Conservation (phyloP, 2,113 vertebrate genomes). For the Oreocharis arfaki region DNA sequence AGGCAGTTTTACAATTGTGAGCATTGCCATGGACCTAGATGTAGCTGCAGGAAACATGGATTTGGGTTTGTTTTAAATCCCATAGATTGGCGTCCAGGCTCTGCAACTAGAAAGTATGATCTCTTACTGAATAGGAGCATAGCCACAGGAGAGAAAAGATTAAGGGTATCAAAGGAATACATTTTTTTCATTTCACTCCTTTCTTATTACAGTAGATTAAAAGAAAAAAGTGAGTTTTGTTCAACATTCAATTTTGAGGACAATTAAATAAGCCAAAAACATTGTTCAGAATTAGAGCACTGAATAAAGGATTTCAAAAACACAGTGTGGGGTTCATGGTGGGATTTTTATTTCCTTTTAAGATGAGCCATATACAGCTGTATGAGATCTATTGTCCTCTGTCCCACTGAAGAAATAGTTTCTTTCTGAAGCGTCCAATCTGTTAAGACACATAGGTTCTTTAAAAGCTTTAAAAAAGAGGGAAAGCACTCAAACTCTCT, state of each 20-base stretch:
- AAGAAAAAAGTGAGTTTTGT: constrained; percentile 39
- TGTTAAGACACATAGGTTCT: constrained; percentile 36
- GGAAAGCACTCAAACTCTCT: constrained; percentile 1
- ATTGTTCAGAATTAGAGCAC: constrained; percentile 60
- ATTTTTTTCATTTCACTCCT: constrained; percentile 56
- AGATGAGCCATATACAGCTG: constrained; percentile 45
- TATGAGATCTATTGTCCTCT: constrained; percentile 51
- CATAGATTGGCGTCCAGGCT: neutral
- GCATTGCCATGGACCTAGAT: neutral
- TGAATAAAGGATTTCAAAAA: constrained; percentile 56
- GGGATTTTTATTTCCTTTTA: constrained; percentile 50
- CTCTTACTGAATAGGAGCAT: constrained; percentile 35
- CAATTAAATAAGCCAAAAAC: constrained; percentile 64
- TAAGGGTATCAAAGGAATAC: constrained; percentile 57
- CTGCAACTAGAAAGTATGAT: constrained; percentile 19
- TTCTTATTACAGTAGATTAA: constrained; percentile 61
- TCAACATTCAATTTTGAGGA: constrained; percentile 52
- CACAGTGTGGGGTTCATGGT: constrained; percentile 51
- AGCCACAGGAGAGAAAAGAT: constrained; percentile 61
- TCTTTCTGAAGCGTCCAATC: constrained; percentile 31
- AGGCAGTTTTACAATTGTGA: neutral
- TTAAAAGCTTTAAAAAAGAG: constrained; percentile 19
- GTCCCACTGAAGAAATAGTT: constrained; percentile 40
- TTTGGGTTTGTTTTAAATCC: constrained; percentile 40
- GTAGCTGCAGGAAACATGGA: constrained; percentile 30